Evolutionary conservation across 2,797 vertebrate species (phyloP), one percentile per base, ranked within the genome.

Genomic region (Pseudomugil gertrudae): DNA sequence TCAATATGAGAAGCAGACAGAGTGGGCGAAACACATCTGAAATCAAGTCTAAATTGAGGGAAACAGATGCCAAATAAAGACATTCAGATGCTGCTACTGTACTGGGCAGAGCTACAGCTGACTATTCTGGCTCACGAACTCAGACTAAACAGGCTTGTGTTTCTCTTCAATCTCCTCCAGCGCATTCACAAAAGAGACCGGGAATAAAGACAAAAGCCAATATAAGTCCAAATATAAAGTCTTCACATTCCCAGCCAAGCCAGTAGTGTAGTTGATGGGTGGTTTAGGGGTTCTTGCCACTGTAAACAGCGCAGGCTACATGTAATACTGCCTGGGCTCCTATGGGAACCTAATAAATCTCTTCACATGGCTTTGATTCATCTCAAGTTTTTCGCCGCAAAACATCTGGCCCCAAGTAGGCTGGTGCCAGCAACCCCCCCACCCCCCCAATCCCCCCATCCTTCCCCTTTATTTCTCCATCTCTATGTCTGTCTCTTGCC

Each of bases 331-430:
- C 88, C 88, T 90, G 83, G 78, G 84, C 92, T 92, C 93, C 89
- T 87, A 89, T 90, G 91, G 92, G 93, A 93, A 87, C 87, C 84
- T 87, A 92, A 93, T 92, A 93, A 93, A 93, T 91, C 89, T 91
- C 90, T 88, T 92, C 93, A 93, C 89, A 93, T 94, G 93, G 92
- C 90, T 93, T 92, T 92, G 88, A 93, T 92, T 92, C 90, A 90
- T 90, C 90, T 92, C 78, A 81, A 91, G 90, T 89, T 91, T 92
- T 91, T 92, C 91, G 90, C 89, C 91, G 83, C 89, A 93, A 92
- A 94, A 94, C 92, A 94, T 94, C 93, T 94, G 93, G 93, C 90
- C 87, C 79, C 24, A 72, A 89, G 80, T 87, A 80, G 84, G 69
- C 80, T 87, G 88, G 89, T 92, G 90, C 90, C 89, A 91, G 90